These are phyloP conservation scores for Dasysyrphus tricinctus DNA, from an alignment of 2,888 invertebrate genomes.

Conservation along the genomic window DNA sequence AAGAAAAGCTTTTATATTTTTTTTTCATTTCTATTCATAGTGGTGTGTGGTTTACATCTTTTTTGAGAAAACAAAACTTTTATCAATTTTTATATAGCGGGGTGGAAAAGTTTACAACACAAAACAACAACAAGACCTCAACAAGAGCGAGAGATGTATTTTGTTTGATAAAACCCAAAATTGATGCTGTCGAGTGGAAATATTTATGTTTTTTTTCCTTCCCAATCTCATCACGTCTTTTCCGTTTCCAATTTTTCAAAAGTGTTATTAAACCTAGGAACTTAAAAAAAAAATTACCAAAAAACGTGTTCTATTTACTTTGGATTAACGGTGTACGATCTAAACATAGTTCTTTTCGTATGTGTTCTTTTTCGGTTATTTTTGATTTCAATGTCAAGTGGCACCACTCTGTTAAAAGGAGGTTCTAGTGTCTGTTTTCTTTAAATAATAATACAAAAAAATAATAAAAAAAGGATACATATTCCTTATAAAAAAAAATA, in stretches of 20 bases:
- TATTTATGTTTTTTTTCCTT: conserved; percentile 61
- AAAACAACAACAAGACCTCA: conserved; percentile 32
- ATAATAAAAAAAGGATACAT: conserved; percentile 18
- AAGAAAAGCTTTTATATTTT: conserved; percentile 45
- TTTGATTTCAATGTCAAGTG: conserved; percentile 70
- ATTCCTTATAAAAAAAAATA: conserved; percentile 11
- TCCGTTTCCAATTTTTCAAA: conserved; percentile 42
- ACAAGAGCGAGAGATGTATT: conserved; percentile 41
- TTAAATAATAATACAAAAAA: background rate
- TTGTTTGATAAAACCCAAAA: conserved; percentile 42
- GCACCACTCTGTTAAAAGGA: conserved; percentile 28
- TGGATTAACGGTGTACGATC: background rate
- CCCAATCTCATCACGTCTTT: conserved; percentile 26
- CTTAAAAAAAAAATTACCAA: background rate
- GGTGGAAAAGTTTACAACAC: conserved; percentile 36
- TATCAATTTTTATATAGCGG: conserved; percentile 52
- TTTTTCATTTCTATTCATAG: background rate
- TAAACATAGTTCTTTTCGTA: background rate
- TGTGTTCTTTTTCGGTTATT: conserved; percentile 22
- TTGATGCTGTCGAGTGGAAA: conserved; percentile 57
- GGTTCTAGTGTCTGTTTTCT: conserved; percentile 33
- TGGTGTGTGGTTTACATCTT: conserved; percentile 25
- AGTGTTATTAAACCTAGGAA: conserved; percentile 36
- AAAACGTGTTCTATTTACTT: background rate
- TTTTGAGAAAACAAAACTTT: conserved; percentile 20